Conservation (phyloP, 2,888 invertebrate species). For the Pyralis farinalis region DNA sequence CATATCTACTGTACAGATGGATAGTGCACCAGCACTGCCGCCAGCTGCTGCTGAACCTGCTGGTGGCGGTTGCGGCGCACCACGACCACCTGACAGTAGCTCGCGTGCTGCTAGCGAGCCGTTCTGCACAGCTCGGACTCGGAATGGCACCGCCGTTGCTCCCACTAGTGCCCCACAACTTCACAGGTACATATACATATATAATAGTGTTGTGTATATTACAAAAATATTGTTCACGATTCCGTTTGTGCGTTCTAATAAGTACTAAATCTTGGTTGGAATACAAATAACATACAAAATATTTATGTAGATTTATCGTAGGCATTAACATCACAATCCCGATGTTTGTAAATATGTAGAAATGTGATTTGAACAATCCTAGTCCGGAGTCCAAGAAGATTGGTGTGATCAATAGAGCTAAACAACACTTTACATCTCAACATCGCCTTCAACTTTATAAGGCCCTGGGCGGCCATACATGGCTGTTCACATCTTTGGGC, state of each 20-base stretch:
- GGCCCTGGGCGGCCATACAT: too few relatives aligned
- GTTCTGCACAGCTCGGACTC: conserved; percentile 87
- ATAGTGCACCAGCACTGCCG: conserved; percentile 98
- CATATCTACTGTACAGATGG: conserved; percentile 67
- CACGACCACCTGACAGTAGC: conserved; percentile 94
- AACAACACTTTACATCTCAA: too few relatives aligned
- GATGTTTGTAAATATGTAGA: too few relatives aligned
- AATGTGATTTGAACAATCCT: too few relatives aligned
- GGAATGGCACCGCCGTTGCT: conserved; percentile 86
- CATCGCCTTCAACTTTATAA: too few relatives aligned
- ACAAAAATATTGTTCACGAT: neutral
- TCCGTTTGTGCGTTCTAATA: neutral
- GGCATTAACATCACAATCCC: too few relatives aligned
- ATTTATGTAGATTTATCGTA: too few relatives aligned
- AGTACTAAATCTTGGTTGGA: too few relatives aligned
- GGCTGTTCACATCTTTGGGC: too few relatives aligned
- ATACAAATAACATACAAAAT: too few relatives aligned
- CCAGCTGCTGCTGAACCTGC: conserved; percentile 93
- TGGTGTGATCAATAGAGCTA: too few relatives aligned
- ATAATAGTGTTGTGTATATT: neutral
- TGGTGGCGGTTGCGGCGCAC: conserved; percentile 94
- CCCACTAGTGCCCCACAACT: conserved; percentile 87
- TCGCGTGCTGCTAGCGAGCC: conserved; percentile 89
- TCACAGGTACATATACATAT: conserved; percentile 83
- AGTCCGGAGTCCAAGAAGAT: too few relatives aligned